Base-by-base conservation (phyloP, 2,888 invertebrate genomes). In the Matsumyia berberina region DNA sequence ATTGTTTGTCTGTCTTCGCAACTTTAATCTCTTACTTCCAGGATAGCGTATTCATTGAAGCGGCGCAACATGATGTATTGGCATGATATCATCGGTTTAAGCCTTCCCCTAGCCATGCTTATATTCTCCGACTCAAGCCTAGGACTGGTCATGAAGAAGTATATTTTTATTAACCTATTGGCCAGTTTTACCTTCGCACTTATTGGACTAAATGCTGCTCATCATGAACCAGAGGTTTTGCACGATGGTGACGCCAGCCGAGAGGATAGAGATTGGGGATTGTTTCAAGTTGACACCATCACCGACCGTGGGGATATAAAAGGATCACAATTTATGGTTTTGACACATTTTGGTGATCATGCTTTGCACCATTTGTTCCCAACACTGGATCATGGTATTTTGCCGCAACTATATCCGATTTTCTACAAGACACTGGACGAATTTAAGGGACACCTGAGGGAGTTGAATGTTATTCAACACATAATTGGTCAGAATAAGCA, bases 291-390 rank as follows among this genome's bases (percentile, higher is more conserved):
- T 86, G 95, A 96, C 88, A 94, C 96, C 0, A 93, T 96, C 0
- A 94, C 95, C 33, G 96, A 96, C 89, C 93, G 96, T 83, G 92
- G 93, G 17, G 95, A 96, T 85, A 92, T 95, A 78, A 94, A 94
- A 8, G 94, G 94, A 11, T 94, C 94, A 46, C 93, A 94, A 82
- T 95, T 95, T 89, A 91, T 95, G 82, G 94, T 94, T 0, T 90
- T 96, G 67, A 95, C 95, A 0, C 93, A 94, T 80, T 97, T 96
- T 88, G 97, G 97, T 0, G 94, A 95, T 78, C 97, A 97, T 89
- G 93, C 93, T 0, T 91, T 97, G 1, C 97, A 97, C 90, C 97
- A 97, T 90, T 92, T 97, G 17, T 95, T 97, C 87, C 97, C 97
- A 0, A 95, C 96, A 0, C 88, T 97, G 35, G 97, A 97, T 89